Evolutionary conservation across 2,113 vertebrate species (phyloP), one percentile per base, ranked within the genome.

Genomic region (Cairina moschata): DNA sequence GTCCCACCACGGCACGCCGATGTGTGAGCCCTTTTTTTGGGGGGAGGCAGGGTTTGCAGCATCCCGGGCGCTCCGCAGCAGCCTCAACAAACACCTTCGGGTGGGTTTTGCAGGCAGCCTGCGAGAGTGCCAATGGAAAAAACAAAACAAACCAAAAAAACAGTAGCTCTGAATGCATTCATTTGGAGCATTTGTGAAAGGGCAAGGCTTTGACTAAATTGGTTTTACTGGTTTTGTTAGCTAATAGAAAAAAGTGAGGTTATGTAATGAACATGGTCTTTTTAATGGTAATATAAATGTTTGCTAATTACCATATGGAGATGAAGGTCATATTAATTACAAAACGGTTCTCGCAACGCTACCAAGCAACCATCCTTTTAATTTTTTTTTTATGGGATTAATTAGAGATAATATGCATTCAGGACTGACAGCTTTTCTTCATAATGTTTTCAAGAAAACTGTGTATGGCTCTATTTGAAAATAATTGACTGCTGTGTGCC

Each of bases 301-400:
- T 95, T 94, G 93, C 96, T 96, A 97, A 97, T 97, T 97, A 97
- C 94, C 95, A 93, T 90, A 91, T 95, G 90, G 87, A 95, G 90
- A 95, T 90, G 93, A 97, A 95, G 92, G 92, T 97, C 95, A 92
- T 93, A 96, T 96, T 97, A 97, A 97, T 97, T 96, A 96, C 89
- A 92, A 92, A 95, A 89, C 0, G 0, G 52, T 88, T 95, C 95
- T 95, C 8, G 28, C 74, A 85, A 87, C 0, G 55, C 87, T 94
- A 95, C 95, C 88, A 89, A 93, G 91, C 85, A 96, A 93, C 93
- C 88, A 83, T 86, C 84, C 87, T 89, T 90, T 94, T 94, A 93
- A 91, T 86, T 72, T 84, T 62, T 46, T 48, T 95, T 91, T 94
- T 69, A 84, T 95, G 83, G 90, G 94, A 94, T 95, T 96, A 96